Conservation (phyloP, 1,140 invertebrate genomes). For the Drosophila ogumai region DNA sequence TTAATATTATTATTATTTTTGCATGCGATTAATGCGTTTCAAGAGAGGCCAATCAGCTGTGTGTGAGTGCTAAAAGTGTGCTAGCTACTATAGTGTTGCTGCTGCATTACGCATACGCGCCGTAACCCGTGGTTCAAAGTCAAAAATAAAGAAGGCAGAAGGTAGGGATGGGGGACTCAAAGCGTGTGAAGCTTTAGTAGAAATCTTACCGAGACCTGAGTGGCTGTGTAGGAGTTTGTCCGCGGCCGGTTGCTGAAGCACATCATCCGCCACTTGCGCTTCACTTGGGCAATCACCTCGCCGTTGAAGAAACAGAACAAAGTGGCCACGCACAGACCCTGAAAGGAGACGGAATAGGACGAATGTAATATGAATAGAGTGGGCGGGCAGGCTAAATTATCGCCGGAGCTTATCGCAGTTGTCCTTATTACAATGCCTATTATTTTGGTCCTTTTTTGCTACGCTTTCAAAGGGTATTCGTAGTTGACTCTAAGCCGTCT, state of each 20-base stretch:
- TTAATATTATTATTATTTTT: constrained; percentile 14
- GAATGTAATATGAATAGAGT: constrained; percentile 7
- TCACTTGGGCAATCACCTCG: constrained; percentile 94
- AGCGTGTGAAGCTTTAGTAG: constrained; percentile 70
- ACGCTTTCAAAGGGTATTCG: constrained; percentile 6
- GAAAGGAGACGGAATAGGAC: constrained; percentile 76
- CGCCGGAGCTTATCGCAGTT: constrained; percentile 26
- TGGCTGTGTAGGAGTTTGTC: constrained; percentile 92
- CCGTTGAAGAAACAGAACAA: constrained; percentile 98
- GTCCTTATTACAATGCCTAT: constrained; percentile 44
- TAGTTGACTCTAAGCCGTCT: neutral
- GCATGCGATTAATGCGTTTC: constrained; percentile 42
- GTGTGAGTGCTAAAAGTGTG: constrained; percentile 13
- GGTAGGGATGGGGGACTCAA: constrained; percentile 19
- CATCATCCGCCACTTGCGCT: constrained; percentile 90
- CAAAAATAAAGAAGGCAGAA: constrained; percentile 30
- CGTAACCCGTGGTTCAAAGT: constrained; percentile 63
- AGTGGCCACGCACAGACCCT: constrained; percentile 96
- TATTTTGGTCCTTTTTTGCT: constrained; percentile 27
- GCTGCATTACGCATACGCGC: constrained; percentile 77
- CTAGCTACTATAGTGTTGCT: constrained; percentile 23
- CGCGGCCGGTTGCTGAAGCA: constrained; percentile 89
- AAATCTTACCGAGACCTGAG: constrained; percentile 92
- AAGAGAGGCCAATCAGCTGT: constrained; percentile 36
- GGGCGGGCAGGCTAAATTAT: constrained; percentile 17